Conservation (phyloP, 2,113 vertebrate genomes). For the Hystrix brachyura region DNA sequence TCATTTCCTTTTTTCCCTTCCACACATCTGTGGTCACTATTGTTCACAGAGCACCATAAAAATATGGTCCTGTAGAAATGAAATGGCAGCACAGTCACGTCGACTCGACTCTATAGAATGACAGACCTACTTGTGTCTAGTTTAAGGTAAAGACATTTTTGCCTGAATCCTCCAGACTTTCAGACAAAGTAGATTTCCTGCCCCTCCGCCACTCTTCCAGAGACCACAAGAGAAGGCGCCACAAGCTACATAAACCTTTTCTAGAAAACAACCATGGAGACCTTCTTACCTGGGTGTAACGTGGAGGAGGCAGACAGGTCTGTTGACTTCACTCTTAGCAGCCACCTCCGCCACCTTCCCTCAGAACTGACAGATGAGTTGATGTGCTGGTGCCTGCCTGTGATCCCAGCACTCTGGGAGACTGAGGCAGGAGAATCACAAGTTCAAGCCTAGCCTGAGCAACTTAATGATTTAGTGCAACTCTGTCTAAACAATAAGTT, state of each 20-base stretch:
- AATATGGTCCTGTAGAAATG: slow-evolving; percentile 30
- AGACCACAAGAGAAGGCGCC: slow-evolving; percentile 3
- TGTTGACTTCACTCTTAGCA: not conserved
- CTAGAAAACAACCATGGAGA: slow-evolving; percentile 10
- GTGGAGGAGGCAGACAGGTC: not conserved
- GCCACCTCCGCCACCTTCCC: not conserved
- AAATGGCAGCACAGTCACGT: not conserved
- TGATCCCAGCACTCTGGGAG: not conserved
- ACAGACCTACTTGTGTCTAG: not conserved
- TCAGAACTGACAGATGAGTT: not conserved
- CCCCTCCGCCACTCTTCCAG: not conserved
- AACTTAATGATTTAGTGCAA: not conserved
- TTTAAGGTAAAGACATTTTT: slow-evolving; percentile 31
- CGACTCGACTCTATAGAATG: not conserved
- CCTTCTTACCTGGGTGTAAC: not conserved
- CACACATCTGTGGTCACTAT: not conserved
- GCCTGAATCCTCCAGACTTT: not conserved
- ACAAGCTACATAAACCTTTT: not conserved
- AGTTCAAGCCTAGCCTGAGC: not conserved
- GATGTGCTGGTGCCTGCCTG: not conserved
- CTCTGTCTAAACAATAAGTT: not conserved
- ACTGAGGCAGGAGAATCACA: not conserved
- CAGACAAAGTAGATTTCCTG: not conserved
- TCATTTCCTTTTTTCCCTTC: slow-evolving; percentile 22
- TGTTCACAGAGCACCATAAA: slow-evolving; percentile 10